A percentile compares a stretch with the other conserved stretches of the same genome.
phyloP scores from a whole-genome alignment of 2,797 vertebrate genomes.

The Myotis vivesi region DNA sequence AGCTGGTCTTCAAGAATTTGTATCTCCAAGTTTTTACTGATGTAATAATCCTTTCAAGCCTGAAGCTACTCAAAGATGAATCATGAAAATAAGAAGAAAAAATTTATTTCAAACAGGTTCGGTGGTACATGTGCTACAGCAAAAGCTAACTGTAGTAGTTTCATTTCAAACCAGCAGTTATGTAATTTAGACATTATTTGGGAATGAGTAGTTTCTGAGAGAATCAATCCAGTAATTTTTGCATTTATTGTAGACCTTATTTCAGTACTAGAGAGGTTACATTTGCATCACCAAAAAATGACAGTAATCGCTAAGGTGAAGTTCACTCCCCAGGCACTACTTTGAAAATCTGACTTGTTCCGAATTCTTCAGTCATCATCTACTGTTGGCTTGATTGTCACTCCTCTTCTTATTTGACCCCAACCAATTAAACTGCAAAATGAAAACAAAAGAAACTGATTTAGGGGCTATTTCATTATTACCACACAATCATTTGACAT shows the following conservation, averaged over 20 bases:
- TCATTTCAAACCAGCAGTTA: slow-evolving; percentile 72
- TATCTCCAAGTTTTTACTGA: slow-evolving; percentile 74
- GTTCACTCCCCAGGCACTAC: slow-evolving; percentile 68
- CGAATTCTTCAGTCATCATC: slow-evolving; percentile 93
- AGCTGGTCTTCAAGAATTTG: slow-evolving; percentile 68
- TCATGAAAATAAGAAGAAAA: slow-evolving; percentile 78
- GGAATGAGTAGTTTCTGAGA: slow-evolving; percentile 77
- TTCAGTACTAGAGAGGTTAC: slow-evolving; percentile 80
- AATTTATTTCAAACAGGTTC: slow-evolving; percentile 82
- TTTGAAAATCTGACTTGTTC: slow-evolving; percentile 76
- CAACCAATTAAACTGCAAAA: slow-evolving; percentile 96
- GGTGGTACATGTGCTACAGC: slow-evolving; percentile 71
- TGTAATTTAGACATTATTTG: slow-evolving; percentile 81
- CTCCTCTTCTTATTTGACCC: slow-evolving; percentile 99
- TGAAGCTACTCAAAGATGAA: slow-evolving; percentile 74
- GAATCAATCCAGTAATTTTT: slow-evolving; percentile 79
- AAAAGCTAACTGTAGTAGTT: slow-evolving; percentile 73
- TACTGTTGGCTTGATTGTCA: slow-evolving; percentile 98
- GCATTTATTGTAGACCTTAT: slow-evolving; percentile 76
- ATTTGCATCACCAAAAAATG: slow-evolving; percentile 73
- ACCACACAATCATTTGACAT: background rate
- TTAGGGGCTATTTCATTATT: background rate
- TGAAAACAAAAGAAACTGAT: slow-evolving; percentile 59
- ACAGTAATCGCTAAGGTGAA: slow-evolving; percentile 76
- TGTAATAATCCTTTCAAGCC: slow-evolving; percentile 69